Evolutionary conservation across 2,113 vertebrate species (phyloP).

Genomic region (Ptilonorhynchus violaceus): DNA sequence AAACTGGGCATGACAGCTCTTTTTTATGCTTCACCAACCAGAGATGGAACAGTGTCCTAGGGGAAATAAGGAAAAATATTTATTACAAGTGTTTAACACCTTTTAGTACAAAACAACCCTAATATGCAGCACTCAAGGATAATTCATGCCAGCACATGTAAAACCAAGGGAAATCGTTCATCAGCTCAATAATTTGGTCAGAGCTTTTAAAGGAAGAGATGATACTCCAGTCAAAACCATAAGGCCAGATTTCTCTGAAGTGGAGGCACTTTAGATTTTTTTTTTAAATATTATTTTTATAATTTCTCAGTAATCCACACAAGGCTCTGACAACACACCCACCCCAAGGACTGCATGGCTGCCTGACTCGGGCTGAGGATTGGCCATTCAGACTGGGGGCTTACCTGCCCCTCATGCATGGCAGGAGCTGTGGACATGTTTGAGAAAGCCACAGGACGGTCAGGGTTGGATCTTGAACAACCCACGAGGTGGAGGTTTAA

Average conservation of each 20-base stretch:
- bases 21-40: conserved; percentile 76
- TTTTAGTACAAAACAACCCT: conserved; percentile 75
- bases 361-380: background rate
- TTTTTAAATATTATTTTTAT: background rate
- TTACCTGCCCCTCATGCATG: background rate
- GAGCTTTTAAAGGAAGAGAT: conserved; percentile 51
- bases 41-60: conserved; percentile 67
- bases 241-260: conserved; percentile 11
- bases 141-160: conserved; percentile 65
- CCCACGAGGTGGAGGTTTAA: background rate
- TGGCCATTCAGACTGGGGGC: background rate
- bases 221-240: conserved; percentile 1
- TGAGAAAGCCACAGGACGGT: background rate
- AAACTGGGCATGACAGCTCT: conserved; percentile 75
- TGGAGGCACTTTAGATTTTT: background rate
- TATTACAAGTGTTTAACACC: conserved; percentile 76
- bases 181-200: conserved; percentile 63
- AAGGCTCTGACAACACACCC: background rate
- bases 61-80: conserved; percentile 77
- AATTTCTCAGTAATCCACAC: background rate
- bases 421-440: background rate
- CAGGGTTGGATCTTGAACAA: background rate
- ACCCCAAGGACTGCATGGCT: background rate
- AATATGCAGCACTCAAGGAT: conserved; percentile 63
- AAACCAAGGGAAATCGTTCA: conserved; percentile 68